Evolutionary conservation across 2,888 invertebrate genomes (phyloP), one percentile per base, ranked within the genome.

Genomic region (Sinopyrophorus schimmeli): DNA sequence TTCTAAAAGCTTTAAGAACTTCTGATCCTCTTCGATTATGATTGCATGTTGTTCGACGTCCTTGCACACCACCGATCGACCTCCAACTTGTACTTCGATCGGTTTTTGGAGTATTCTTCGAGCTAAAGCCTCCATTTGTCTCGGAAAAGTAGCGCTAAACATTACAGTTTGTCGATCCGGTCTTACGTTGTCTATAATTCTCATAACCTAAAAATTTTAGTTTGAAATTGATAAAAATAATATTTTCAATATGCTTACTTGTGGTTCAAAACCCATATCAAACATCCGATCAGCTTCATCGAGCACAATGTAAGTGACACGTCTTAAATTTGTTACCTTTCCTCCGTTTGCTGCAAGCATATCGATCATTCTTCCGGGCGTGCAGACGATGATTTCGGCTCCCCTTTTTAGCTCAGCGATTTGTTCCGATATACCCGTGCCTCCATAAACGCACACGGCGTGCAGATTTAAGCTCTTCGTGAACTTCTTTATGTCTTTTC

Each of bases 231-330:
- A 6, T 20, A n/a, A 20, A 20, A 20, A 20, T 20, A 20, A 27
- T n/a, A n/a, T 18, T 32, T 16, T 18, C 5, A 7, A 3, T 31
- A 2, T 31, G 10, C 18, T 44, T 55, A 63, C 63, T 80, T 96
- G 95, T 0, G 95, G 96, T 74, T 99, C 99, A 70, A 99, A 99
- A 10, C 97, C 97, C 96, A 99, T 97, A 71, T 99, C 99, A 71
- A 99, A 99, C 99, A 99, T 99, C 26, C 99, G 80, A 73, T 99
- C 99, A 0, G 99, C 99, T 74, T 99, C 99, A 72, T 99, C 99
- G 21, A 99, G 75, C 1, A 99, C 99, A 27, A 99, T 86, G 69
- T 97, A 99, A 0, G 98, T 98, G 24, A 96, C 94, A 26, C 99
- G 80, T n/a, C 92, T 80, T 50, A 99, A 77, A 76, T 99, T 99